These are phyloP conservation scores for Papilio polyxenes DNA, from an alignment of 1,140 invertebrate species.

Conservation along the genomic window DNA sequence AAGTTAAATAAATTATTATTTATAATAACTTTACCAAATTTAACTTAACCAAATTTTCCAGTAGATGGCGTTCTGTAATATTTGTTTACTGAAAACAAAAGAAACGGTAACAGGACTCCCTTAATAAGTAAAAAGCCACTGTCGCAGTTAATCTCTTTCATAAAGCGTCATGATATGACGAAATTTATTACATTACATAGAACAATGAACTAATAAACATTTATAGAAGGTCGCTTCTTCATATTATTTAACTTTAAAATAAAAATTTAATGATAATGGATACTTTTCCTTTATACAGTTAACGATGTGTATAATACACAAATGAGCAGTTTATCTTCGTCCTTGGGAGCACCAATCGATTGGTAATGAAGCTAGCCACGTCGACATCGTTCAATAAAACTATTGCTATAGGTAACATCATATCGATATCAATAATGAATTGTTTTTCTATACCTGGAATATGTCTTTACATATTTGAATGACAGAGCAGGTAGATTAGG, in stretches of 20 bases:
- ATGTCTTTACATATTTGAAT: neutral
- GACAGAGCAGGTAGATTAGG: too few species aligned
- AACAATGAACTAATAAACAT: neutral
- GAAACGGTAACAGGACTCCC: too few species aligned
- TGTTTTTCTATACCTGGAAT: neutral
- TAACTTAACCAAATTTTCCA: neutral
- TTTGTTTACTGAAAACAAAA: too few species aligned
- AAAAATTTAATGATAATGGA: neutral
- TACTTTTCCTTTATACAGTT: neutral
- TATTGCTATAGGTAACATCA: slow-evolving; percentile 14
- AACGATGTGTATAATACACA: neutral
- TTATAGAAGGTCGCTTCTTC: neutral
- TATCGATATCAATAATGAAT: neutral
- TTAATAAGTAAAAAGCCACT: neutral
- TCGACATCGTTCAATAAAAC: slow-evolving; percentile 20
- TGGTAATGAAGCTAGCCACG: slow-evolving; percentile 25
- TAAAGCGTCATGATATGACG: neutral
- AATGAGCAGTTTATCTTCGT: slow-evolving; percentile 25
- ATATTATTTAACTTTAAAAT: neutral
- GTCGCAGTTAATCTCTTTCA: neutral
- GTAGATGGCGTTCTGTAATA: neutral
- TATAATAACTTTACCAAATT: neutral
- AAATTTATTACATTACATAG: neutral
- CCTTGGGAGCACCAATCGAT: slow-evolving; percentile 30
- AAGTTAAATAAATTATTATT: neutral